Base-by-base conservation (phyloP, 2,888 invertebrate species). In the Therioaphis trifolii region DNA sequence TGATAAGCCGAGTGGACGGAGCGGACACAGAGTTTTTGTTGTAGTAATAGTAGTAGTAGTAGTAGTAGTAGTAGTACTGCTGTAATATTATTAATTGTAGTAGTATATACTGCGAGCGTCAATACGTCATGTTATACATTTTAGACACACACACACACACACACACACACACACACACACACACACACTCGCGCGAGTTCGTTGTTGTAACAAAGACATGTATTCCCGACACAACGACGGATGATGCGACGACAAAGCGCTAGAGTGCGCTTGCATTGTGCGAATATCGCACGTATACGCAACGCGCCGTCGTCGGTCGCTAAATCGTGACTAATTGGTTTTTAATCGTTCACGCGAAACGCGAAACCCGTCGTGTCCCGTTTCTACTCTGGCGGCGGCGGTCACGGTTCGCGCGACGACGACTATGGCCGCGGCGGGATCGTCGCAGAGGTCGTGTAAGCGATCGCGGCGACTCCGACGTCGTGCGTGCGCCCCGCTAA, bases 131-230 rank as follows among this genome's bases (percentile, higher is more conserved):
- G 9, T 49, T 35, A 35, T 66, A 35, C 21, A 40, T 74, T 74
- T 35, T 55, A n/a, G 15, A 21, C 49, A 29, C 46, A 21, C 14
- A 18, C 18, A 21, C 27, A 14, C 29, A 0, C 58, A 15, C 55
- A 11, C 24, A 58, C 46, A 63, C 14, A 3, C 63, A 29, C 11
- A 14, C 9, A 49, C 21, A 21, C n/a, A n/a, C n/a, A 21, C 14
- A 18, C n/a, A n/a, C n/a, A n/a, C n/a, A n/a, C n/a, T n/a, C n/a
- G n/a, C n/a, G n/a, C n/a, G n/a, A n/a, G n/a, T n/a, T n/a, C n/a
- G n/a, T 3, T 46, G 46, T 52, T 21, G 49, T 80, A 80, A 80
- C 80, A 80, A 80, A 72, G 80, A 80, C 80, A 80, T 71, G 58
- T 11, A 40, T n/a, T 18, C 55, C 27, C 40, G 68, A 58, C 79